Evolutionary conservation across 2,797 vertebrate species (phyloP), one percentile per base, ranked within the genome.

Genomic region (Falco concolor): DNA sequence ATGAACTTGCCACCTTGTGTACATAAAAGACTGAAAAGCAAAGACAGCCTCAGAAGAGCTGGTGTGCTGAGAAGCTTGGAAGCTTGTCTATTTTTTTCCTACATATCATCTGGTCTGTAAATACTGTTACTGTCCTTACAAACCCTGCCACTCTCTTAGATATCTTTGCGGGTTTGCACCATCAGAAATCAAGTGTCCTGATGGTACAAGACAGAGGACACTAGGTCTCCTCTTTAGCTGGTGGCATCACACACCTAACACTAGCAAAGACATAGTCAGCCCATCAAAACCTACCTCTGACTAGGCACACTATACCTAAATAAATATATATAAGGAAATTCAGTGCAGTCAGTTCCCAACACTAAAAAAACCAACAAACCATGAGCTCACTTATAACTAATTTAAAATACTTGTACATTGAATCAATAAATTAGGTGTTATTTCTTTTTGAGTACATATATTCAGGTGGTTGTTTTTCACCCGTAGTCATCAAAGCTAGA

Each of bases 101-200:
- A 42, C 7, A 42, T 7, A 53, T 76, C 45, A 34, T 6, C 9
- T 54, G 61, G 24, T 82, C 72, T 79, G 21, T 45, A 85, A 72
- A 63, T 45, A 68, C 18, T 32, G 21, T 44, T 64, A 30, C 10
- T 60, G 24, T n/a, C n/a, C 42, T 76, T 85, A 44, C 13, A 93
- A 82, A 49, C 14, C 9, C 7, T 73, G 22, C 9, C 27, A 18
- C 9, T 49, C n/a, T 74, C 22, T 67, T 44, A 36, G 13, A 53
- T 0, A 0, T 25, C 47, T 73, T 34, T 4, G 1, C 49, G 28
- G 13, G 8, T n/a, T 79, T 60, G 38, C 10, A 10, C 57, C 38
- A 87, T 24, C 42, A 89, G 60, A 90, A 85, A 76, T 85, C 42
- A 20, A 44, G 10, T 67, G 4, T 54, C 24, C 17, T 86, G 57